Conservation (phyloP, 2,113 vertebrate species). For the Cryptomyrus ogoouensis region DNA sequence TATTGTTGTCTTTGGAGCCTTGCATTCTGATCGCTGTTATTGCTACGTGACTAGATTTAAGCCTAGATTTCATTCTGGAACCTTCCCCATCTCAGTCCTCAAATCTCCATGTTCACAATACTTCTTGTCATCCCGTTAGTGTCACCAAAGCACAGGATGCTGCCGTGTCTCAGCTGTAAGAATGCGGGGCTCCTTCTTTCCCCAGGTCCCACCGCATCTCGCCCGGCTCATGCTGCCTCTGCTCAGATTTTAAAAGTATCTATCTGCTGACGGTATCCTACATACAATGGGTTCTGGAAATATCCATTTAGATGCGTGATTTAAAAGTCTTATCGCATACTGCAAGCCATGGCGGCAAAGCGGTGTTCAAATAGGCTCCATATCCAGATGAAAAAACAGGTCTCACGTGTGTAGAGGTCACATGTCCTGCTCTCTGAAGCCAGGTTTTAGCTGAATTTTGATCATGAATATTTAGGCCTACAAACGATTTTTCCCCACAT, state of each 20-base stretch:
- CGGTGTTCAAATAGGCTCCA: background rate
- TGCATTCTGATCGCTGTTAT: background rate
- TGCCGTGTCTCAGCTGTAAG: background rate
- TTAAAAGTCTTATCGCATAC: slow-evolving; percentile 3
- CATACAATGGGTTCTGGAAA: background rate
- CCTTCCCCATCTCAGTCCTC: background rate
- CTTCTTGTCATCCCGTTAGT: background rate
- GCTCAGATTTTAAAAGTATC: background rate
- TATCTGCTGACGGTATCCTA: background rate
- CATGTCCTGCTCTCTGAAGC: background rate
- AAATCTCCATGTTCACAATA: background rate
- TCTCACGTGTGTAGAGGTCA: background rate
- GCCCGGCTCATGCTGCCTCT: background rate
- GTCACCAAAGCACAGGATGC: background rate
- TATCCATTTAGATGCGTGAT: slow-evolving; percentile 1
- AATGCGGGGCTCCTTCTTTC: background rate
- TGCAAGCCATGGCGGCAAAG: background rate
- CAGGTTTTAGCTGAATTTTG: slow-evolving; percentile 12
- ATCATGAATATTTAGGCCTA: background rate
- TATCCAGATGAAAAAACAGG: background rate
- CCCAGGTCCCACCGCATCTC: background rate
- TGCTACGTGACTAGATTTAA: slow-evolving; percentile 7
- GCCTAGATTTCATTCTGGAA: background rate
- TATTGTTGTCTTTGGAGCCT: background rate
- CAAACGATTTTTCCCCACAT: background rate